Base-by-base conservation (phyloP, 2,113 vertebrate genomes). In the Plecturocebus donacophilus region DNA sequence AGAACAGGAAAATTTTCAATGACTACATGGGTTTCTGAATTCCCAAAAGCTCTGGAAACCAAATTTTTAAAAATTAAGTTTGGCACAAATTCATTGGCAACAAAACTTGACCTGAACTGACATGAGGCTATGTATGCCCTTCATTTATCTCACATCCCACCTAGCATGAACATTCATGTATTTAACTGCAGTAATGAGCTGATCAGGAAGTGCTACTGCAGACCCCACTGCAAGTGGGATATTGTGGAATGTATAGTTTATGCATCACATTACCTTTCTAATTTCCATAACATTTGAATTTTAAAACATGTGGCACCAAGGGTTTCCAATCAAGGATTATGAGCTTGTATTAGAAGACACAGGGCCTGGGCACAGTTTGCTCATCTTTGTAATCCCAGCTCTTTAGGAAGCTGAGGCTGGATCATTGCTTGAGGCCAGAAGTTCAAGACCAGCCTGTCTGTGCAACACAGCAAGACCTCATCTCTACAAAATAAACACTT, bases 161-260 rank as follows among this genome's bases (percentile, higher is more conserved):
- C 70, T 6, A n/a, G 66, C 56, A 7, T 30, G 49, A 88, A 45
- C 30, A 0, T 11, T 13, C 52, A 7, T 14, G 1, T 8, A 42
- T 38, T 25, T 70, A 38, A 5, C 45, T 0, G 40, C 23, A 54
- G 66, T 45, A 49, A 76, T n/a, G 20, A 87, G 16, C 20, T n/a
- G 54, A 32, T 21, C 3, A 0, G 6, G 21, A 30, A 35, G 49
- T 12, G n/a, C 5, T 13, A 2, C 40, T 8, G 2, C 45, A 49
- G 77, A 42, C 20, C 61, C 49, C 45, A 3, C 0, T 14, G 73
- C 12, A 20, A 27, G 35, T 3, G 0, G 23, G 61, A 38, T 6
- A 0, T 1, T 35, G 64, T 16, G 27, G 21, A 40, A 45, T 16
- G 5, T 9, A 30, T 7, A 35, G 40, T 16, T 45, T 1, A 14